Conservation (phyloP, 2,888 invertebrate species). For the Endomychus coccineus region DNA sequence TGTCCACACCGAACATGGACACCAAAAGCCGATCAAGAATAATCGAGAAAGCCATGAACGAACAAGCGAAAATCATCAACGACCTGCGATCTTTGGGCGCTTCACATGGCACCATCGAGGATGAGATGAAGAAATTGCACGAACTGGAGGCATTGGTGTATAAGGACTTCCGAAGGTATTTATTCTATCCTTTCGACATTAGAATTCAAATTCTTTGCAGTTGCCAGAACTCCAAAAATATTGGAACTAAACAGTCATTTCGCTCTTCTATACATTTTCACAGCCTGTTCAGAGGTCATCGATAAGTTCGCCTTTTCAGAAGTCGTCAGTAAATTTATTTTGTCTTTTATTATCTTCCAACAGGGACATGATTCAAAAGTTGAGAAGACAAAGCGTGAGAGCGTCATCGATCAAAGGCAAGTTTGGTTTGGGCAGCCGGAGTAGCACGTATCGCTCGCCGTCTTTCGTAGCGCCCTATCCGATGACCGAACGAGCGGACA, state of each 20-base stretch:
- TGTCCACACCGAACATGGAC: constrained; percentile 72
- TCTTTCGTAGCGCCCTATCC: constrained; percentile 69
- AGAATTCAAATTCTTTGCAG: too few species aligned
- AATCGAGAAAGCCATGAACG: constrained; percentile 95
- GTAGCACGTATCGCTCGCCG: constrained; percentile 60
- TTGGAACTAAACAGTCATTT: too few species aligned
- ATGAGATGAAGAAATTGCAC: constrained; percentile 84
- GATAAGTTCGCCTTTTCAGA: too few species aligned
- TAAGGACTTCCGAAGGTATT: constrained; percentile 85
- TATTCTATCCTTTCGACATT: too few species aligned
- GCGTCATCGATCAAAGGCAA: constrained; percentile 74
- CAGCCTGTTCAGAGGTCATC: too few species aligned
- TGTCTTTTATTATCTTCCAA: constrained; percentile 24
- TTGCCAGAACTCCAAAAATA: too few species aligned
- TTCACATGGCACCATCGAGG: constrained; percentile 82
- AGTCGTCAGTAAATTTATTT: constrained; percentile 4
- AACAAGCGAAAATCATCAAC: constrained; percentile 91
- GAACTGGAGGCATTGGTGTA: constrained; percentile 92
- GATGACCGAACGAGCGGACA: constrained; percentile 51
- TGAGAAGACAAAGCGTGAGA: constrained; percentile 75
- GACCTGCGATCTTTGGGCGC: constrained; percentile 79
- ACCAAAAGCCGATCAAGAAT: constrained; percentile 82
- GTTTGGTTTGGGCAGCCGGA: constrained; percentile 57
- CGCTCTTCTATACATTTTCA: too few species aligned
- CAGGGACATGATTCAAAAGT: constrained; percentile 89